Base-by-base conservation (phyloP, 2,888 invertebrate genomes). In the Cephalotes varians region DNA sequence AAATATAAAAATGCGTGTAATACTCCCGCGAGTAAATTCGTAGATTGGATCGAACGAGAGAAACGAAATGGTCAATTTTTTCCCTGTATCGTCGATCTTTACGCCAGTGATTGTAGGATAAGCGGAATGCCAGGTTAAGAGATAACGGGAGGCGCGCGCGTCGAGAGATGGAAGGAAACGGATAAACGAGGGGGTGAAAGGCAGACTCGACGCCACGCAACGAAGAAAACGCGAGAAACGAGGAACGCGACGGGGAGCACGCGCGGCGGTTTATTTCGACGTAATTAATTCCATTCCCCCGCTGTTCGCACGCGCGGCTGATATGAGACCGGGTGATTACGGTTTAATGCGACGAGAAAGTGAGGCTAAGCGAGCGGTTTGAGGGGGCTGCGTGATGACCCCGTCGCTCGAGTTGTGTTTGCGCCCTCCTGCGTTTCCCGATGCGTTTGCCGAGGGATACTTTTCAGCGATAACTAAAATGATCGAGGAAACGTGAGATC, bases 231-330 rank as follows among this genome's bases (percentile, higher is more conserved):
- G 69, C 31, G 37, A 47, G 73, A 77, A 28, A 21, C 73, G 37
- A n/a, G 37, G n/a, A 15, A 15, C 40, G 18, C 40, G 80, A 69
- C 82, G 76, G 76, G 73, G 69, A 64, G 77, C 60, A 37, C 80
- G 73, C 80, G 81, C n/a, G 82, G 34, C 77, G 64, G 60, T 81
- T 86, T 84, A 82, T 85, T 80, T 71, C 74, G 49, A 44, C 69
- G 62, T 87, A 88, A 88, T 88, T 88, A 88, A 88, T 87, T 87
- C 62, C 31, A 54, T 77, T 54, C 49, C 12, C 40, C 49, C 21
- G 54, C 80, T 71, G 81, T 69, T 77, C 54, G 81, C 62, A 64
- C 72, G 54, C 47, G 25, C 10, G 51, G 62, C 73, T 21, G 76
- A 76, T 81, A 86, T 67, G 82, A 83, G 64, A 64, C 80, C 51